Base-by-base conservation (phyloP, 2,888 invertebrate genomes). In the Campoplex capitator region DNA sequence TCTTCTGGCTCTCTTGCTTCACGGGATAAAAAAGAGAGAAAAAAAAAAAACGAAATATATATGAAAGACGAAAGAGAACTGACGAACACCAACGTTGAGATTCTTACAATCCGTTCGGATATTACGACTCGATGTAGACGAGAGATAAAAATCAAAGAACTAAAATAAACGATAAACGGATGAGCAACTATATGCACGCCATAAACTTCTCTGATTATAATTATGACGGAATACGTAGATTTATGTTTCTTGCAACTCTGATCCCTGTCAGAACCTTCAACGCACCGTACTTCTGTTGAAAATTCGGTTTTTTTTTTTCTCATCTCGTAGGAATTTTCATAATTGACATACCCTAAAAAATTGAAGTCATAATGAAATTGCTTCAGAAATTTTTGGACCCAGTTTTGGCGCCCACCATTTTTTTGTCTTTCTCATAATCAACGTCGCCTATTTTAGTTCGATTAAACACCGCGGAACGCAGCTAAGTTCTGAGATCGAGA, bases 71-170 rank as follows among this genome's bases (percentile, higher is more conserved):
- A 45, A 78, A 81, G 85, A 75, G 81, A 83, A 83, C 75, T 85
- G 84, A 85, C 86, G 88, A 88, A 88, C 87, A 81, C 84, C 84
- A 82, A 86, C 86, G 84, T 81, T 23, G 23, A 74, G 83, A 70
- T 82, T 79, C 84, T 78, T 78, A 62, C 80, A 76, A 42, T 56
- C 68, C 65, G 35, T 67, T 42, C 73, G 81, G 65, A 86, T 58
- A 51, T 83, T 65, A 65, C 73, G 78, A 70, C 42, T 65, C 65
- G 73, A 83, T 71, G 74, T 79, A 75, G 82, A 75, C 71, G 80
- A 73, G 73, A 83, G 83, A 83, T 86, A 76, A 71, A 83, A 67
- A 67, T 54, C 68, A 45, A 81, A 84, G 81, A 62, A 56, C 42
- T 11, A n/a, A 71, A 9, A 23, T 32, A 68, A 48, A 71, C 28